Percentiles rank a stretch among this genome's conserved stretches.
phyloP scores from a whole-genome alignment of 1,140 invertebrate genomes.

The Apis dorsata region DNA sequence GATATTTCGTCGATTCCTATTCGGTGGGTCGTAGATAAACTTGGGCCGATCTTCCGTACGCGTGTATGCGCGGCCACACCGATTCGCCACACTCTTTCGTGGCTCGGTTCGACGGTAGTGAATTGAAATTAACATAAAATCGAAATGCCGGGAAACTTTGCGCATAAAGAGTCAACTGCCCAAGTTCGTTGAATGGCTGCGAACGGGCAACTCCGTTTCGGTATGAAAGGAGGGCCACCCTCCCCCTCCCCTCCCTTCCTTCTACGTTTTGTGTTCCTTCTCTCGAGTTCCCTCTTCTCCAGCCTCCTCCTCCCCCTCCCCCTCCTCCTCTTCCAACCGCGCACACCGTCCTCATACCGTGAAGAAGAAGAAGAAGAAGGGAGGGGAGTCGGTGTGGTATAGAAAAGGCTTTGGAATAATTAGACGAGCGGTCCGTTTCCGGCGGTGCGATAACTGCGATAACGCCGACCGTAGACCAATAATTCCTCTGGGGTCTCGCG shows the following conservation, averaged over 20 bases:
- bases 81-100: slow-evolving; percentile 70
- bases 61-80: slow-evolving; percentile 57
- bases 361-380: too few relatives aligned
- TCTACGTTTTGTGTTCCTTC: slow-evolving; percentile 25
- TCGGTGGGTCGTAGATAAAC: slow-evolving; percentile 73
- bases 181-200: slow-evolving; percentile 77
- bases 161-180: slow-evolving; percentile 79
- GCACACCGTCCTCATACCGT: slow-evolving; percentile 16
- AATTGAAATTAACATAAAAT: slow-evolving; percentile 80
- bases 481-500: slow-evolving; percentile 44
- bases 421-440: slow-evolving; percentile 61
- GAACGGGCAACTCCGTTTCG: slow-evolving; percentile 72
- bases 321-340: slow-evolving; percentile 19
- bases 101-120: slow-evolving; percentile 72
- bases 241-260: not conserved
- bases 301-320: not conserved
- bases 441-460: slow-evolving; percentile 54
- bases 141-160: slow-evolving; percentile 78
- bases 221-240: slow-evolving; percentile 66
- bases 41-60: slow-evolving; percentile 64
- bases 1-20: slow-evolving; percentile 75
- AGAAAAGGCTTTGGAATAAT: slow-evolving; percentile 67
- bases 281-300: slow-evolving; percentile 19
- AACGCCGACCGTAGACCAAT: slow-evolving; percentile 58
- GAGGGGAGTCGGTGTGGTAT: slow-evolving; percentile 3